Percentiles rank a stretch among this genome's conserved stretches.
Evolutionary conservation across 2,888 invertebrate species (phyloP).

Genomic region (Selenia dentaria): DNA sequence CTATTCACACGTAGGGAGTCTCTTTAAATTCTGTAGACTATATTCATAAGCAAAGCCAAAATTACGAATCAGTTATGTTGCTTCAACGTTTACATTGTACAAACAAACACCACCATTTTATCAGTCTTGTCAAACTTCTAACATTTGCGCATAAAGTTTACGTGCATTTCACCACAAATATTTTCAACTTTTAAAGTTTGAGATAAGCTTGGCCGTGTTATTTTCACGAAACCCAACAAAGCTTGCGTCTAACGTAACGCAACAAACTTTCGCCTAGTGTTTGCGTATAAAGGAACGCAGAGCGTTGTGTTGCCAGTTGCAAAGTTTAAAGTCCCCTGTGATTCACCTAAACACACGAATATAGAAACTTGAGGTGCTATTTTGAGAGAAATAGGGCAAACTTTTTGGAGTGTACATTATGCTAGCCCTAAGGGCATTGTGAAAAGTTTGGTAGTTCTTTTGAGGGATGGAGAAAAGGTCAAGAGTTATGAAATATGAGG

Average conservation of each 20-base stretch:
- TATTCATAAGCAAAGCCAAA: no score
- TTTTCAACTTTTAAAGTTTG: not conserved
- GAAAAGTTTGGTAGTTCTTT: not conserved
- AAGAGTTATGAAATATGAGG: no score
- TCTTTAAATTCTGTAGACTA: no score
- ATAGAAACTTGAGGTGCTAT: slow-evolving; percentile 3
- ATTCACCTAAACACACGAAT: not conserved
- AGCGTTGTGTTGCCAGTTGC: slow-evolving; percentile 3
- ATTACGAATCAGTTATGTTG: no score
- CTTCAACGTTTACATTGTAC: no score
- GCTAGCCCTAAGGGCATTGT: slow-evolving; percentile 4
- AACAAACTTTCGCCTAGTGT: not conserved
- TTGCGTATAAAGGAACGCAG: slow-evolving; percentile 8
- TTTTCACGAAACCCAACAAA: not conserved
- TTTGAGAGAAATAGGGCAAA: slow-evolving; percentile 10
- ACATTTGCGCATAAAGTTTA: not conserved
- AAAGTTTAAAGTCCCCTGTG: slow-evolving; percentile 10
- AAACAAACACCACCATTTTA: not conserved
- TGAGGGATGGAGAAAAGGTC: no score
- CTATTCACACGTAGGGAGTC: no score
- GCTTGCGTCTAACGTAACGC: slow-evolving; percentile 1
- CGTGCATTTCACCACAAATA: not conserved
- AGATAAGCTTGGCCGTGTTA: not conserved
- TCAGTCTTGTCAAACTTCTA: not conserved
- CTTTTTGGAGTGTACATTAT: slow-evolving; percentile 11